These are phyloP conservation scores for Cydia strobilella DNA, from an alignment of 1,140 invertebrate species.

Conservation along the genomic window DNA sequence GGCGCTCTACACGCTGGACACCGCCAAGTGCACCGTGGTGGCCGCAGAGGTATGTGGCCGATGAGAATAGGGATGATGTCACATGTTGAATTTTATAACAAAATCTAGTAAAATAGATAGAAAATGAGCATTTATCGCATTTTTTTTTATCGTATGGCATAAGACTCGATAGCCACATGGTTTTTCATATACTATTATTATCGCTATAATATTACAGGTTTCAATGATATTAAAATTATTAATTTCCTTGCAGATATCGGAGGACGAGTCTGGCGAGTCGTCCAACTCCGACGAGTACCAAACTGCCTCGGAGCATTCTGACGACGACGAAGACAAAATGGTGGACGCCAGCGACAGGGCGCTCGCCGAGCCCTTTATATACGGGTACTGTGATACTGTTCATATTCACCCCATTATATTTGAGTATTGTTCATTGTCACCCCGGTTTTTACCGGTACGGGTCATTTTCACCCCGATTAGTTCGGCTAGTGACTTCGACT, in stretches of 20 bases:
- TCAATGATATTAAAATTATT: slow-evolving; percentile 36
- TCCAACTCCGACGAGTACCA: slow-evolving; percentile 54
- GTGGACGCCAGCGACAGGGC: slow-evolving; percentile 78
- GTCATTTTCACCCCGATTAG: too few species aligned
- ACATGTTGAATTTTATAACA: too few species aligned
- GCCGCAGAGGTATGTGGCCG: slow-evolving; percentile 55
- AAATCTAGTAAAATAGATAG: too few species aligned
- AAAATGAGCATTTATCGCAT: too few species aligned
- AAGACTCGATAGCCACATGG: too few species aligned
- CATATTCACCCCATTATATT: background rate
- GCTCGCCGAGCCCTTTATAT: slow-evolving; percentile 71
- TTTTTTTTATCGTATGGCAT: too few species aligned
- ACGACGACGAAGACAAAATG: slow-evolving; percentile 51
- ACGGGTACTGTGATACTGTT: slow-evolving; percentile 48
- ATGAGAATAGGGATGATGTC: too few species aligned
- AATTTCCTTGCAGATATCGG: slow-evolving; percentile 56
- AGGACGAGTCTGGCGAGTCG: slow-evolving; percentile 63
- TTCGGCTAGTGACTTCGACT: too few species aligned
- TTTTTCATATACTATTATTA: too few species aligned
- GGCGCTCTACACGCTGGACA: slow-evolving; percentile 53
- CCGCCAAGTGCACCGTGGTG: slow-evolving; percentile 62
- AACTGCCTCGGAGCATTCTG: slow-evolving; percentile 61
- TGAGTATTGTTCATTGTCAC: too few species aligned
- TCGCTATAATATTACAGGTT: slow-evolving; percentile 22
- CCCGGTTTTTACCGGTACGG: too few species aligned